Conservation (phyloP, 2,797 vertebrate genomes). For the Poeciliopsis turneri region DNA sequence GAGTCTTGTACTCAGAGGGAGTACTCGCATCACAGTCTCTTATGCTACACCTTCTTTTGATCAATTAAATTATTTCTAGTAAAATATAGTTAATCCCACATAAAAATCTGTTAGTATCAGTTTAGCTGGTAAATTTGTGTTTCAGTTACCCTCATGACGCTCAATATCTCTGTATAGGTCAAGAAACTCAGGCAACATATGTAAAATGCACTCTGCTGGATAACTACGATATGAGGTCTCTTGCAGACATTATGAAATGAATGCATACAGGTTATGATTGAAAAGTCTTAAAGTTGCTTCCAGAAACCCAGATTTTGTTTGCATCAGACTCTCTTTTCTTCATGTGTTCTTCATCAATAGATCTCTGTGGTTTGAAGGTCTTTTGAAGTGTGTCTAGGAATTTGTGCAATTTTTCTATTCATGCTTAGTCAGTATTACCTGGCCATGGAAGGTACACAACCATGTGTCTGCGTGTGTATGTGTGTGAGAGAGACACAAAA, state of each 20-base stretch:
- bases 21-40: not conserved
- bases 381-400: not conserved
- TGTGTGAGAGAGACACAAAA: too few species aligned
- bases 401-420: not conserved
- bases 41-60: not conserved
- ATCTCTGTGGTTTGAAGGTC: not conserved
- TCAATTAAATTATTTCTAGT: not conserved
- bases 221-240: not conserved
- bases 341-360: not conserved
- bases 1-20: not conserved
- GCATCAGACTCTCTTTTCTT: not conserved
- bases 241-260: not conserved
- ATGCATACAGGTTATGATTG: too few species aligned
- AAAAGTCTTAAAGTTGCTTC: not conserved
- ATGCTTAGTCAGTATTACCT: not conserved
- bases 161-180: not conserved
- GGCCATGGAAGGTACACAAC: not conserved
- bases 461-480: not conserved
- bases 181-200: not conserved
- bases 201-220: not conserved
- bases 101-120: not conserved
- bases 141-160: not conserved
- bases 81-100: not conserved
- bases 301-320: not conserved
- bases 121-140: not conserved